These are phyloP conservation scores for Semnornis frantzii DNA, from an alignment of 2,113 vertebrate species.

Conservation along the genomic window DNA sequence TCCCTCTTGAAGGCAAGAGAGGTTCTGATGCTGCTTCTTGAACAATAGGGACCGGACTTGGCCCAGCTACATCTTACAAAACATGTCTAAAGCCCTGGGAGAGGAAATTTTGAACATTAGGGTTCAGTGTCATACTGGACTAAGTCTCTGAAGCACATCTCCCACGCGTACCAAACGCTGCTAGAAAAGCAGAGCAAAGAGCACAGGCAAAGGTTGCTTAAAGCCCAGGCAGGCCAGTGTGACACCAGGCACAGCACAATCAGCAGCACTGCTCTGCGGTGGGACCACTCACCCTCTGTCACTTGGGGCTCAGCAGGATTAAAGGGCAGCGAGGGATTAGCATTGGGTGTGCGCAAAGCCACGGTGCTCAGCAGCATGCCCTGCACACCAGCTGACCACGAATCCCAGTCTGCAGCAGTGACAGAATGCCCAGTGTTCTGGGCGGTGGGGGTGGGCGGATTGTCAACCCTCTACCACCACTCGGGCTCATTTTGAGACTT, in stretches of 20 bases:
- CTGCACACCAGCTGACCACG: rapidly evolving
- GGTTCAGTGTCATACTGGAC: neutral
- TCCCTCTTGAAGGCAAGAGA: neutral
- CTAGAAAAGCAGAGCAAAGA: neutral
- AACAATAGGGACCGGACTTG: too few relatives aligned
- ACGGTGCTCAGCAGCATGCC: neutral
- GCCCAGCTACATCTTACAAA: neutral
- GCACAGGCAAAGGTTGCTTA: neutral
- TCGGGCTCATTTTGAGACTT: neutral
- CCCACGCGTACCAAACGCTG: neutral
- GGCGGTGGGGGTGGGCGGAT: too few relatives aligned
- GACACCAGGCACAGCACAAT: rapidly evolving
- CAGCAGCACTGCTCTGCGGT: rapidly evolving
- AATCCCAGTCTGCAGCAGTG: rapidly evolving
- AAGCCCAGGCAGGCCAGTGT: neutral
- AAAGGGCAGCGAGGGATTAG: neutral
- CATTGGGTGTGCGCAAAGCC: rapidly evolving
- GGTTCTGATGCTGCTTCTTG: neutral
- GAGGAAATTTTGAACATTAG: neutral
- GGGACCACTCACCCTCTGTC: rapidly evolving
- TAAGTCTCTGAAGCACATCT: neutral
- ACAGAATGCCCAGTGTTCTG: rapidly evolving
- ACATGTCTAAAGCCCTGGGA: neutral
- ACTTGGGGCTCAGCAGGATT: neutral
- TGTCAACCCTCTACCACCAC: neutral